Conservation (phyloP, 2,113 vertebrate species). For the Acanthisitta chloris region DNA sequence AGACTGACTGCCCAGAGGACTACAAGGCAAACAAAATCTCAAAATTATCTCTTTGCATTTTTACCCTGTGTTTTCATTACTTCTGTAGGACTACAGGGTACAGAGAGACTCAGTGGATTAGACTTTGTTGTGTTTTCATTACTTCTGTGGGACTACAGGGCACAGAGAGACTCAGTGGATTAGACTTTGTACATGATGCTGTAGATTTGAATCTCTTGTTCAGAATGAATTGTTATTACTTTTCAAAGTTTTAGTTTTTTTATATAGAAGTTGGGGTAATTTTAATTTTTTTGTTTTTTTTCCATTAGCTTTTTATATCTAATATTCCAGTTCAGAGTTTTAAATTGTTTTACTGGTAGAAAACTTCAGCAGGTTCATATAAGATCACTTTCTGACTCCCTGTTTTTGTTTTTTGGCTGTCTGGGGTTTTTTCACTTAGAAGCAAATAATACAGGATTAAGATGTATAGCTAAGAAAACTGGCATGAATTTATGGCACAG, state of each 20-base stretch:
- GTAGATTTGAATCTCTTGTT: neutral
- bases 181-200: neutral
- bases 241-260: neutral
- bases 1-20: neutral
- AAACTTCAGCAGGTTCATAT: neutral
- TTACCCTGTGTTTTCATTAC: neutral
- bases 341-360: neutral
- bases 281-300: neutral
- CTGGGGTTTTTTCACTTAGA: neutral
- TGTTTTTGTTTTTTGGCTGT: neutral
- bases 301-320: neutral
- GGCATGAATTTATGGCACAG: neutral
- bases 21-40: constrained; percentile 4
- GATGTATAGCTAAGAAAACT: neutral
- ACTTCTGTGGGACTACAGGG: neutral
- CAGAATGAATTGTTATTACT: neutral
- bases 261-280: neutral
- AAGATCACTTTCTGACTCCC: accelerated
- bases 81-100: neutral
- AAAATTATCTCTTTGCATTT: neutral
- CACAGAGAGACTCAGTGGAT: neutral
- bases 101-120: neutral
- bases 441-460: neutral
- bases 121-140: neutral
- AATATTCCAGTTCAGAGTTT: neutral